Evolutionary conservation across 2,888 invertebrate species (phyloP).

Genomic region (Eupithecia tripunctaria): DNA sequence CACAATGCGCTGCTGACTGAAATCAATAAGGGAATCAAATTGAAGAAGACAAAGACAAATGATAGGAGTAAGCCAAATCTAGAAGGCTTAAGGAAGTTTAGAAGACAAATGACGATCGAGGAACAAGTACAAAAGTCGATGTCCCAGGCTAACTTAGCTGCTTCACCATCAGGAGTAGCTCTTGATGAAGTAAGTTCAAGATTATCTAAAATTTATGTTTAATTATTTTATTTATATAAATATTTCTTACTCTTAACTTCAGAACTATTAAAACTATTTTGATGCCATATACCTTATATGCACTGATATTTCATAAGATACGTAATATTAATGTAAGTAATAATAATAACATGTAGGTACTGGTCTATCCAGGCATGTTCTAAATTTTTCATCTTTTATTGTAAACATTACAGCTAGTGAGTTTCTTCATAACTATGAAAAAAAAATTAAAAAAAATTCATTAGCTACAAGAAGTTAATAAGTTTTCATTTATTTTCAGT

Average conservation of each 20-base stretch:
- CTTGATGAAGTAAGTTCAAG: conserved; percentile 61
- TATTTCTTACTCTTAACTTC: not conserved
- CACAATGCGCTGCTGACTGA: conserved; percentile 92
- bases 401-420: too few species aligned
- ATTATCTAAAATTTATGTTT: not conserved
- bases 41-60: conserved; percentile 91
- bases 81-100: conserved; percentile 93
- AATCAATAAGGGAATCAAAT: conserved; percentile 90
- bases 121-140: conserved; percentile 94
- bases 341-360: too few species aligned
- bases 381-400: too few species aligned
- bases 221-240: not conserved
- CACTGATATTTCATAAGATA: too few species aligned
- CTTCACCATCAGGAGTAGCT: conserved; percentile 74
- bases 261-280: not conserved
- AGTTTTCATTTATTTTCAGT: conserved; percentile 19
- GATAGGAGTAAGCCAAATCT: conserved; percentile 94
- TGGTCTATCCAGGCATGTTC: too few species aligned
- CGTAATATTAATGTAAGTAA: too few species aligned
- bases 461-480: not conserved
- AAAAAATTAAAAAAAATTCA: not conserved
- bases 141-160: conserved; percentile 86
- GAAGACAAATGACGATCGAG: conserved; percentile 95
- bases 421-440: not conserved
- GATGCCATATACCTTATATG: too few species aligned